Evolutionary conservation across 2,888 invertebrate genomes (phyloP).

Genomic region (Latrodectus elegans): DNA sequence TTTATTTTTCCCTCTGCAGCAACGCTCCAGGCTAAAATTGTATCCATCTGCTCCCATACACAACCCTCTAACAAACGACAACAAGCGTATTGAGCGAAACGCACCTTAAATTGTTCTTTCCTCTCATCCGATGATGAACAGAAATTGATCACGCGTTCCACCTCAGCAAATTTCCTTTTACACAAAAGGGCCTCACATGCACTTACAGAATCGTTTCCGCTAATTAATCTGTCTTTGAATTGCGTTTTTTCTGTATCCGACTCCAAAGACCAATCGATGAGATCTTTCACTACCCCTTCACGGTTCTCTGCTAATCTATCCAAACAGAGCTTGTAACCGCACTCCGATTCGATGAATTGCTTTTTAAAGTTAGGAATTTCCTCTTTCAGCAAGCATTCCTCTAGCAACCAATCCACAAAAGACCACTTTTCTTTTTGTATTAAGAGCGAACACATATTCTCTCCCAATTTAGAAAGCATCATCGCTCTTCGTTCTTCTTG

Average conservation of each 20-base stretch:
- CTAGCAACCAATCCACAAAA: background rate
- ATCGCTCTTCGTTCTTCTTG: background rate
- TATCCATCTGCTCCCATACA: background rate
- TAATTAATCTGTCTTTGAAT: background rate
- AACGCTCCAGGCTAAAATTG: slow-evolving; percentile 1
- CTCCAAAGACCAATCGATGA: background rate
- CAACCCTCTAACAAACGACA: background rate
- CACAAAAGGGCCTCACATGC: background rate
- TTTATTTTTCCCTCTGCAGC: background rate
- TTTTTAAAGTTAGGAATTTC: background rate
- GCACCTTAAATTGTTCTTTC: background rate
- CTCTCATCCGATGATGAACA: background rate
- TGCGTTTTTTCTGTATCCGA: background rate
- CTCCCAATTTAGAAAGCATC: background rate
- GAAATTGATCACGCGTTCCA: background rate
- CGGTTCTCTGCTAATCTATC: background rate
- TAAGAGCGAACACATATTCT: background rate
- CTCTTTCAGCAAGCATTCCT: background rate
- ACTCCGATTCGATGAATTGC: background rate
- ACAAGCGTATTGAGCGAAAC: background rate
- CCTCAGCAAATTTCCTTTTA: slow-evolving; percentile 1
- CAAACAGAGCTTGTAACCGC: background rate
- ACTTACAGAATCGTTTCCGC: background rate
- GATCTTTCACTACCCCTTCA: background rate
- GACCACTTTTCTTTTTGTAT: slow-evolving; percentile 5